phyloP scores from a whole-genome alignment of 1,140 invertebrate species.

The Pseudomyrmex flavicornis region DNA sequence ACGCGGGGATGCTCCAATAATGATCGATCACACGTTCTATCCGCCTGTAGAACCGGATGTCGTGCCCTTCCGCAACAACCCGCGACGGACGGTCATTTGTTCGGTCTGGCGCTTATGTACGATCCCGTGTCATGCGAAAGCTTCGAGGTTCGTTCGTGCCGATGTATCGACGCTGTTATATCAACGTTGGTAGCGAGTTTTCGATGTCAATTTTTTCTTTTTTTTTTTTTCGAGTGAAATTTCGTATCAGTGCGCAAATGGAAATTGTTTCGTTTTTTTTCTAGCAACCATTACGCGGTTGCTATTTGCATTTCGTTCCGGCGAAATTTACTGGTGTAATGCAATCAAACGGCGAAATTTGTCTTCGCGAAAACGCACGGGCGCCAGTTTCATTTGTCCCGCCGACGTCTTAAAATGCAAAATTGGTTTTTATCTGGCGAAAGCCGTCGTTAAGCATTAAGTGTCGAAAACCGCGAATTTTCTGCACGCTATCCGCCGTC shows the following conservation, averaged over 20 bases:
- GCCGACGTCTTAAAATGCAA: slow-evolving; percentile 19
- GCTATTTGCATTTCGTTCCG: not conserved
- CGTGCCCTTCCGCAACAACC: slow-evolving; percentile 58
- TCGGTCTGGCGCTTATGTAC: slow-evolving; percentile 49
- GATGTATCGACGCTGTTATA: slow-evolving; percentile 53
- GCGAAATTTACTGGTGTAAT: not conserved
- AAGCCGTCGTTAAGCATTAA: slow-evolving; percentile 31
- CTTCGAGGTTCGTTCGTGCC: slow-evolving; percentile 41
- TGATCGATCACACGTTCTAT: slow-evolving; percentile 77
- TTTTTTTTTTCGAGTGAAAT: slow-evolving; percentile 21
- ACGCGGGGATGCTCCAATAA: slow-evolving; percentile 75
- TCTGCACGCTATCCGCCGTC: slow-evolving; percentile 45
- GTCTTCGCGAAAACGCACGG: not conserved
- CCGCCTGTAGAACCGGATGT: slow-evolving; percentile 62
- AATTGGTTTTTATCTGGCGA: slow-evolving; percentile 48
- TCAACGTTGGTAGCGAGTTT: slow-evolving; percentile 42
- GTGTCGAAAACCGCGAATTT: slow-evolving; percentile 51
- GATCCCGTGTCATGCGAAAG: slow-evolving; percentile 49
- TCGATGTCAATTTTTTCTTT: slow-evolving; percentile 9
- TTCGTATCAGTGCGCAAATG: slow-evolving; percentile 20
- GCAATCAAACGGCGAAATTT: not conserved
- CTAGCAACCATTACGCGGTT: not conserved
- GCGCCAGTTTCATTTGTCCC: not conserved
- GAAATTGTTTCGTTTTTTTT: not conserved
- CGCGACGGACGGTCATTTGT: slow-evolving; percentile 68